A percentile compares a stretch with the other conserved stretches of the same genome.
Evolutionary conservation across 2,113 vertebrate genomes (phyloP).

Genomic region (Siniperca chuatsi): DNA sequence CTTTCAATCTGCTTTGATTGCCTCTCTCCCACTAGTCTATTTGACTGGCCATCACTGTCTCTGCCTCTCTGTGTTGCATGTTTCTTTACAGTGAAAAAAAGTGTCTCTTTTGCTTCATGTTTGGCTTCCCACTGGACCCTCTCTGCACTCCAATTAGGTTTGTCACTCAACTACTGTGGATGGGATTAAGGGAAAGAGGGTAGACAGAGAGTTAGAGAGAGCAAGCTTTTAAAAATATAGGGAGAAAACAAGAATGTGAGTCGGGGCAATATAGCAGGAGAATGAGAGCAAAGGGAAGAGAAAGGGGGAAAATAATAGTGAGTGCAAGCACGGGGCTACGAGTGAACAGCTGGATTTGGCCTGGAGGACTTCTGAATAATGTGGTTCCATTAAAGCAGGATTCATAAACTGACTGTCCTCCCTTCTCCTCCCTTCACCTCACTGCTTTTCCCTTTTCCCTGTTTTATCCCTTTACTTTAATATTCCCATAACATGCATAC

Average conservation of each 20-base stretch:
- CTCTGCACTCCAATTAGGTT: slow-evolving; percentile 82
- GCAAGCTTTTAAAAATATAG: slow-evolving; percentile 32
- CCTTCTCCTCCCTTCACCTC: slow-evolving; percentile 40
- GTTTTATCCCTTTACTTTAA: slow-evolving; percentile 71
- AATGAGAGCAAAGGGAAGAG: slow-evolving; percentile 59
- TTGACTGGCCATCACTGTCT: slow-evolving; percentile 78
- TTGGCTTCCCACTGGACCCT: slow-evolving; percentile 74
- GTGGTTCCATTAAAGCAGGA: slow-evolving; percentile 71
- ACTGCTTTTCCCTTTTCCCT: slow-evolving; percentile 24
- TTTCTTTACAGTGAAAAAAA: slow-evolving; percentile 67
- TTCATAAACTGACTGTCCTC: slow-evolving; percentile 68
- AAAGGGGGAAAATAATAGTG: slow-evolving; percentile 28
- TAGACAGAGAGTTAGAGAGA: slow-evolving; percentile 9
- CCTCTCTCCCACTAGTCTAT: slow-evolving; percentile 62
- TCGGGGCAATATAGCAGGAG: slow-evolving; percentile 25
- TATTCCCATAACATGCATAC: slow-evolving; percentile 64
- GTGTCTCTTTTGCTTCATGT: slow-evolving; percentile 73
- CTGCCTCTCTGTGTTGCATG: slow-evolving; percentile 61
- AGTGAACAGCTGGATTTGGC: slow-evolving; percentile 74
- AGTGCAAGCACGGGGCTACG: slow-evolving; percentile 34
- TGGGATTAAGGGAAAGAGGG: slow-evolving; percentile 73
- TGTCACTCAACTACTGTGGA: slow-evolving; percentile 81
- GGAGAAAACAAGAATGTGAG: slow-evolving; percentile 38
- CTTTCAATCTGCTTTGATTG: slow-evolving; percentile 64
- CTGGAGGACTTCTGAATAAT: slow-evolving; percentile 77